Evolutionary conservation across 1,140 invertebrate species (phyloP), one percentile per base, ranked within the genome.

Genomic region (Tetramorium simillimum): DNA sequence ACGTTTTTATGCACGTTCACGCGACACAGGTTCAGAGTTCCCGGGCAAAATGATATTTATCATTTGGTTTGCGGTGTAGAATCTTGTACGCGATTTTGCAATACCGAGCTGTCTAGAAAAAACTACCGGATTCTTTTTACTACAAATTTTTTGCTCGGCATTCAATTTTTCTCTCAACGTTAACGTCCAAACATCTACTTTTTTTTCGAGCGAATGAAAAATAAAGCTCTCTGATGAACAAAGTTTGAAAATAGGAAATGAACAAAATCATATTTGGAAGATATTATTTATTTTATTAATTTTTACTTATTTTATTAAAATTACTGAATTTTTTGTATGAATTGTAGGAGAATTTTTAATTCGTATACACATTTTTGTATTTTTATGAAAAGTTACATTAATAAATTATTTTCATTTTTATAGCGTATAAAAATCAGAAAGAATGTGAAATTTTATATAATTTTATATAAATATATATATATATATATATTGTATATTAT

Each of bases 1-100:
- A 37, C 21, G 80, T 82, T 84, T 84, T 84, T 84, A 75, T 24
- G 69, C 49, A 33, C 37, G n/a, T 40, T 24, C 46, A 28, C 24
- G 5, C 69, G 40, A 28, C 69, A 84, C n/a, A 75, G 49, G 53
- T 75, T 60, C 80, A 37, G 40, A 24, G 53, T 73, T 40, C 21
- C 18, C 24, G 40, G 51, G 46, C 28, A 28, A 58, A 12, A 12
- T 12, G 40, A 60, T 73, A 82, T 82, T 73, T 82, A 60, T 73
- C 24, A 82, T 82, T 82, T 43, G 37, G n/a, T 72, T 6, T 21
- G 69, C 28, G 28, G n/a, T 40, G 24, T 73, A 7, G 18, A 73
- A 84, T 75, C 58, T 75, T 84, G 46, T 62, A 46, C 3, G 37
- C 18, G 51, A 53, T 70, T 72, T 46, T 10, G 24, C 53, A n/a